phyloP scores from a whole-genome alignment of 1,140 invertebrate genomes.

The Schlechtendalia chinensis region DNA sequence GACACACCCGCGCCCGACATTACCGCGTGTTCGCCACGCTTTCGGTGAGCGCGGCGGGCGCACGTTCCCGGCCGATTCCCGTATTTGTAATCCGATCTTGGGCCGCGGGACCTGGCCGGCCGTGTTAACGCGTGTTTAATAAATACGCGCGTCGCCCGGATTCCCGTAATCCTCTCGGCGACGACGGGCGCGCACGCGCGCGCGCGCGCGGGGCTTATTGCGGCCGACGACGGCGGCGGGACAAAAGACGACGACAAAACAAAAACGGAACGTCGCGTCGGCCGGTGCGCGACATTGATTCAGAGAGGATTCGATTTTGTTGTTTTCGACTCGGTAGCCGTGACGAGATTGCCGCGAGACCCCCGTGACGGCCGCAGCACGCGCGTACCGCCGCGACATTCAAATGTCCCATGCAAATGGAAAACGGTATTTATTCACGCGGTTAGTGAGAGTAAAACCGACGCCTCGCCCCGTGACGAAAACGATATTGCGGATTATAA shows the following conservation, averaged over 20 bases:
- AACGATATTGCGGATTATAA: conserved; percentile 15
- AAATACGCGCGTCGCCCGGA: not conserved
- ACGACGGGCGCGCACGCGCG: not conserved
- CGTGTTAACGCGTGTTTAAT: conserved; percentile 34
- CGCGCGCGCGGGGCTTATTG: not conserved
- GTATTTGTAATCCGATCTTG: conserved; percentile 38
- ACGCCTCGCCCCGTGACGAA: not conserved
- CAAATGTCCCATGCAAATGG: too few species aligned
- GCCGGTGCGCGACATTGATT: conserved; percentile 4
- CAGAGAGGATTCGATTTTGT: conserved; percentile 38
- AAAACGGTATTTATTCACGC: not conserved
- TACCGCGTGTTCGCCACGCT: too few species aligned
- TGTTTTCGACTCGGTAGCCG: conserved; percentile 46
- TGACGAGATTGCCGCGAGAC: conserved; percentile 1
- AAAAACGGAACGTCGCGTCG: not conserved
- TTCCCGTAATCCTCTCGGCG: conserved; percentile 3
- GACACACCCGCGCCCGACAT: too few species aligned
- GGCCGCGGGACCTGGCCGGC: conserved; percentile 10
- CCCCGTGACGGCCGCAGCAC: not conserved
- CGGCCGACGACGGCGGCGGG: not conserved
- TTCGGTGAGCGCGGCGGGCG: not conserved
- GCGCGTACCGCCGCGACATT: not conserved
- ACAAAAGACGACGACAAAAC: not conserved
- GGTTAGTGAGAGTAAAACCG: too few species aligned
- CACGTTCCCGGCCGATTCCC: not conserved